Evolutionary conservation across 2,113 vertebrate species (phyloP).

Genomic region (Nestor notabilis): DNA sequence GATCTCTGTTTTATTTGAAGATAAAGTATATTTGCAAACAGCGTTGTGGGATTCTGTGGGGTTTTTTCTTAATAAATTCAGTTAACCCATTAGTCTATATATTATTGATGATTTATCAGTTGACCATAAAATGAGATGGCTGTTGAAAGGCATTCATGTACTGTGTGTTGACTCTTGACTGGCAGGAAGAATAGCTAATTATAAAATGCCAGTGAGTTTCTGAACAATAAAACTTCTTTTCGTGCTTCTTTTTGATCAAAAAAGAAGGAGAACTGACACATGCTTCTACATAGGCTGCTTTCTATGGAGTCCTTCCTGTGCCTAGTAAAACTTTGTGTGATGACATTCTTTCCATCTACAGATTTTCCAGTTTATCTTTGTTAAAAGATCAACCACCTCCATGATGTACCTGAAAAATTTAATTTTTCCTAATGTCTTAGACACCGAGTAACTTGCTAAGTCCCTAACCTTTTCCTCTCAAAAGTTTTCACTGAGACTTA

Average conservation of each 20-base stretch:
- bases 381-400: not conserved
- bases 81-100: not conserved
- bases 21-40: not conserved
- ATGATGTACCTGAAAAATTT: not conserved
- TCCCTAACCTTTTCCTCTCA: not conserved
- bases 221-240: not conserved
- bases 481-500: not conserved
- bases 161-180: not conserved
- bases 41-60: not conserved
- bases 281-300: not conserved
- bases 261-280: not conserved
- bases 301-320: not conserved
- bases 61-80: not conserved
- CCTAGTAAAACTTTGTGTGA: not conserved
- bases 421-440: not conserved
- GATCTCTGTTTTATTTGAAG: not conserved
- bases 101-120: not conserved
- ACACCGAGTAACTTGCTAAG: not conserved
- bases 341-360: not conserved
- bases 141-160: not conserved
- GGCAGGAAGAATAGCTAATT: not conserved
- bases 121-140: not conserved
- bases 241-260: not conserved
- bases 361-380: not conserved
- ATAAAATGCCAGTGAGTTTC: not conserved